phyloP scores from a whole-genome alignment of 2,888 invertebrate genomes.

The Tachina lurida region DNA sequence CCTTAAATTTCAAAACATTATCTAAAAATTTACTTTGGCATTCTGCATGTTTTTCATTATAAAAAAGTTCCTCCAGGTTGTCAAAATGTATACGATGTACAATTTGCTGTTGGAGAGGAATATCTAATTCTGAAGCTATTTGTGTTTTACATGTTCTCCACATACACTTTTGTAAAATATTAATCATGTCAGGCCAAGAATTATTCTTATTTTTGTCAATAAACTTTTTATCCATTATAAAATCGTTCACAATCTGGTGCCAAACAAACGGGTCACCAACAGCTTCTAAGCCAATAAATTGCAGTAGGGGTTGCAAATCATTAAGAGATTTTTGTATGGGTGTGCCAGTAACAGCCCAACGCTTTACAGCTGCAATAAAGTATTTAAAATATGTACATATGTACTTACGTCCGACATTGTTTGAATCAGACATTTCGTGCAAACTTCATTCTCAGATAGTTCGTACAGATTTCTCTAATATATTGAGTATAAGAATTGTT shows the following conservation, averaged over 20 bases:
- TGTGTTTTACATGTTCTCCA: conserved; percentile 89
- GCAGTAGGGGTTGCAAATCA: conserved; percentile 82
- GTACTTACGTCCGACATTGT: not conserved
- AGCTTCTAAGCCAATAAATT: conserved; percentile 82
- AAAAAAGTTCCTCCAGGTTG: conserved; percentile 89
- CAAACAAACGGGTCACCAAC: conserved; percentile 76
- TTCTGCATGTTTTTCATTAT: conserved; percentile 85
- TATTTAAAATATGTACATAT: not conserved
- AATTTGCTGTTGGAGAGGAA: conserved; percentile 86
- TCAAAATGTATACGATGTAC: conserved; percentile 86
- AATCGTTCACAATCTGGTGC: conserved; percentile 76
- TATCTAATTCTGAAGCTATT: conserved; percentile 87
- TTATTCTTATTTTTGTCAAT: not conserved
- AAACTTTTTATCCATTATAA: conserved; percentile 68
- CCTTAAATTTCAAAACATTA: conserved; percentile 80
- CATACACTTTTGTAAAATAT: conserved; percentile 78
- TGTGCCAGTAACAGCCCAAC: conserved; percentile 91
- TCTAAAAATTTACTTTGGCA: conserved; percentile 84
- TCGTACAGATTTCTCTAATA: too few species aligned
- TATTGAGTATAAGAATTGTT: too few species aligned
- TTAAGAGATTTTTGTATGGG: conserved; percentile 86
- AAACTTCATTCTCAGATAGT: too few species aligned
- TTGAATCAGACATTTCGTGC: too few species aligned
- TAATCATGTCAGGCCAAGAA: conserved; percentile 72
- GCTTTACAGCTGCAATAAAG: conserved; percentile 84